Evolutionary conservation across 2,113 vertebrate species (phyloP), one percentile per base, ranked within the genome.

Genomic region (Urocynchramus pylzowi): DNA sequence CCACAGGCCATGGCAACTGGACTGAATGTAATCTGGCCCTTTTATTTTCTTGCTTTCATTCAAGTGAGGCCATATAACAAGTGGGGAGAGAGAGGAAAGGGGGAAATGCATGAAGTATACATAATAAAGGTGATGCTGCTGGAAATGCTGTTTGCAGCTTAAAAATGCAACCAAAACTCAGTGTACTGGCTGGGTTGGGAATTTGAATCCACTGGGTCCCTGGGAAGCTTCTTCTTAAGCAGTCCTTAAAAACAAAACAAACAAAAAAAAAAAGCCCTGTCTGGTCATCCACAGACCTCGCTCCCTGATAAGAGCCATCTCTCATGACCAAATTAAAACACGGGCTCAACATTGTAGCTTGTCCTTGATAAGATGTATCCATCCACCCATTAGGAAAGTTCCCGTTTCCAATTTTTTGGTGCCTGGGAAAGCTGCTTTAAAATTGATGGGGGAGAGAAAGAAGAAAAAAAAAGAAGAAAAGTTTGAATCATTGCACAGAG

Each of bases 391-490:
- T 95, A 93, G 79, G 77, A 86, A 92, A 94, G 86, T 63, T 91
- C 49, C 73, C 39, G 2, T 84, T 78, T 61, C 45, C 47, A 74
- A 15, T 75, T 96, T 95, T 80, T 85, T 91, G 61, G 21, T 84
- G 96, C 95, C 96, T 98, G 97, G 97, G 97, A 98, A 98, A 97
- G 89, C 91, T 26, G 54, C 91, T 96, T 90, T 97, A 91, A 96
- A 96, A 96, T 68, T 89, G 89, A 5, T 18, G 68, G 52, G 26
- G 21, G n/a, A 89, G 4, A 63, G 41, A 35, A 30, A 31, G 23
- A 0, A 11, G 13, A 4, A 23, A 16, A 16, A 30, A 42, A 39
- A 17, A 78, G 26, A 90, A 84, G 90, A 97, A 90, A 96, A 95
- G 91, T 87, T 94, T 97, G 97, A 97, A 97, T 97, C 89, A 91